These are phyloP conservation scores for Anthopleura sola DNA, from an alignment of 64 coral and sea anemone species.

Conservation along the genomic window DNA sequence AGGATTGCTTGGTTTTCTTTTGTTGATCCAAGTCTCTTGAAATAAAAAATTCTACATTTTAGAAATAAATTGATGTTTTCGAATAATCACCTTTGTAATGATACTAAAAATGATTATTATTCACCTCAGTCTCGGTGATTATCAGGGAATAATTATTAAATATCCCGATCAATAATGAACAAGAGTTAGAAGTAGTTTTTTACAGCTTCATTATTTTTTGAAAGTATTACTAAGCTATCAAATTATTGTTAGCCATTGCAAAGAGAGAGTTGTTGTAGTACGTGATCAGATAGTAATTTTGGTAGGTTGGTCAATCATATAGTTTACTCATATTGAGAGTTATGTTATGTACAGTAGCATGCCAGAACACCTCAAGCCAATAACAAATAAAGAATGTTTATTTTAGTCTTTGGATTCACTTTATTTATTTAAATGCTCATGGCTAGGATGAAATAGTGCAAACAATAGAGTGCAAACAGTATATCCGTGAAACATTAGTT, in stretches of 20 bases:
- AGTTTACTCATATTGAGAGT: background rate
- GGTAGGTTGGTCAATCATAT: background rate
- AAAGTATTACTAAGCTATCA: background rate
- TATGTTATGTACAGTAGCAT: background rate
- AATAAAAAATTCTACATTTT: too few relatives aligned
- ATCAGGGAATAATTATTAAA: too few relatives aligned
- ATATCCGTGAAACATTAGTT: too few relatives aligned
- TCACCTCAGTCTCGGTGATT: too few relatives aligned
- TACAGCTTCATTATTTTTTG: background rate
- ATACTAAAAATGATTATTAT: too few relatives aligned
- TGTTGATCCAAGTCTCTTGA: too few relatives aligned
- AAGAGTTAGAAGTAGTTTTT: background rate
- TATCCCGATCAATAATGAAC: too few relatives aligned
- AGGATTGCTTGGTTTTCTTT: too few relatives aligned
- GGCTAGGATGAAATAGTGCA: too few relatives aligned
- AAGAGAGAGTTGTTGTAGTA: background rate
- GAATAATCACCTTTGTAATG: too few relatives aligned
- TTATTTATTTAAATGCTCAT: background rate
- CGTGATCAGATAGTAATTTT: background rate
- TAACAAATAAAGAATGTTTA: background rate
- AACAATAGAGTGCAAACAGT: too few relatives aligned
- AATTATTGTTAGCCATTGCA: background rate
- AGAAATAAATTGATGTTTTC: too few relatives aligned
- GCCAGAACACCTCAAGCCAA: background rate
- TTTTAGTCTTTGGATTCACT: background rate